phyloP scores from a whole-genome alignment of 2,888 invertebrate species.

The Leptinotarsa peninsularis region DNA sequence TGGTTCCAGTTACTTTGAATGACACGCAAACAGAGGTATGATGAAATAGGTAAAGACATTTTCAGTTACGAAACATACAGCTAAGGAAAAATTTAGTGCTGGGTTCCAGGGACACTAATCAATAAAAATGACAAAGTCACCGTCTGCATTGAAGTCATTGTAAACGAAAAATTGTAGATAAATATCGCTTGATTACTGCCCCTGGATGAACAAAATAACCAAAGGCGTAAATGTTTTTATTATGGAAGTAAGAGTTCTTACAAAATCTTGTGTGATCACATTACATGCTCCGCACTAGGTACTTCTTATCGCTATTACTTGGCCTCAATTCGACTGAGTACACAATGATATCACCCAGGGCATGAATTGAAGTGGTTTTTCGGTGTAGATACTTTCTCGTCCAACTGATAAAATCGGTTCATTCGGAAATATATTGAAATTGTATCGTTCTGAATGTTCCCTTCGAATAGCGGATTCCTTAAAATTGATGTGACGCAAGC shows the following conservation, averaged over 20 bases:
- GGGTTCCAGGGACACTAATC: background rate
- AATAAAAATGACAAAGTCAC: background rate
- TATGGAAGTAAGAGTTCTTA: constrained; percentile 28
- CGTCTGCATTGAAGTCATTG: background rate
- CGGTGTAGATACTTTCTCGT: constrained; percentile 33
- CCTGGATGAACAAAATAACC: constrained; percentile 39
- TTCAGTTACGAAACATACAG: background rate
- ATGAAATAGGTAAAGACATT: background rate
- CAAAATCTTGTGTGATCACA: constrained; percentile 42
- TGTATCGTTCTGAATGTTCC: constrained; percentile 6
- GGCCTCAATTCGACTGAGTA: constrained; percentile 44
- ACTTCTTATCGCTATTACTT: constrained; percentile 41
- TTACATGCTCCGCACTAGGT: constrained; percentile 36
- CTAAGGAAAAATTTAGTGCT: background rate
- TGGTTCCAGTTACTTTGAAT: no score
- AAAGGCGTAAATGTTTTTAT: constrained; percentile 40
- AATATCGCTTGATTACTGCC: background rate
- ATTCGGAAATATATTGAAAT: constrained; percentile 34
- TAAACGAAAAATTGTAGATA: background rate
- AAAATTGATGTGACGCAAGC: constrained; percentile 12
- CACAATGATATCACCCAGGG: constrained; percentile 43
- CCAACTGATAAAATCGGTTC: constrained; percentile 40
- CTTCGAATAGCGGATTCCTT: background rate
- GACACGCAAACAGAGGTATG: no score
- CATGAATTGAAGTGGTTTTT: constrained; percentile 31